These are phyloP conservation scores for Yponomeuta malinellus DNA, from an alignment of 2,888 invertebrate genomes.

Conservation along the genomic window DNA sequence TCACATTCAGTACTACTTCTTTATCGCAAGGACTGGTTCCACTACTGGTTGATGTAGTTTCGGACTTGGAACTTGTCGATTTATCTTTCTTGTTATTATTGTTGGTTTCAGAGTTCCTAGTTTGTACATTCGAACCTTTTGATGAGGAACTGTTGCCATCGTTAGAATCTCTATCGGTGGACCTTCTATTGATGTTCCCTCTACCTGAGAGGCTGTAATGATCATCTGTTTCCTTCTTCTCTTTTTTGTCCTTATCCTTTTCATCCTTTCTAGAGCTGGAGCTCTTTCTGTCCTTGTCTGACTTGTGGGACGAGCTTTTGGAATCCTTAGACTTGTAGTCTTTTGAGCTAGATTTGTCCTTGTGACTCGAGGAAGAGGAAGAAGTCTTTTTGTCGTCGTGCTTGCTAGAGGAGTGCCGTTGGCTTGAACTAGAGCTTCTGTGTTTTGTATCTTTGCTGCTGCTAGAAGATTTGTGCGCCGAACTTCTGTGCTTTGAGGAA, in stretches of 20 bases:
- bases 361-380: conserved; percentile 45
- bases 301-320: conserved; percentile 50
- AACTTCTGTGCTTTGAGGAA: conserved; percentile 52
- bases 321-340: conserved; percentile 44
- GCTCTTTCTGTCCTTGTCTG: conserved; percentile 62
- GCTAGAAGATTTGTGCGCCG: conserved; percentile 54
- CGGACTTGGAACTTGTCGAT: conserved; percentile 58
- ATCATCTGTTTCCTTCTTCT: conserved; percentile 79
- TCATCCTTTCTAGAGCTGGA: conserved; percentile 52
- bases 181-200: conserved; percentile 79
- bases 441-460: conserved; percentile 50
- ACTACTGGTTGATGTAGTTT: conserved; percentile 63
- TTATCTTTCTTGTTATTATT: conserved; percentile 53
- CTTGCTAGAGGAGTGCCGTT: conserved; percentile 44
- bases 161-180: conserved; percentile 87
- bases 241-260: conserved; percentile 61
- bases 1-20: conserved; percentile 38
- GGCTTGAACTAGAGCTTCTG: conserved; percentile 48
- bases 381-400: conserved; percentile 53
- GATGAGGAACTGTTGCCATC: conserved; percentile 78
- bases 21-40: conserved; percentile 72
- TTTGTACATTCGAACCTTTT: conserved; percentile 57
- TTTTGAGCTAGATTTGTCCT: conserved; percentile 47
- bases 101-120: conserved; percentile 43
- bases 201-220: conserved; percentile 81